phyloP scores from a whole-genome alignment of 2,113 vertebrate genomes.

The Fregetta grallaria region DNA sequence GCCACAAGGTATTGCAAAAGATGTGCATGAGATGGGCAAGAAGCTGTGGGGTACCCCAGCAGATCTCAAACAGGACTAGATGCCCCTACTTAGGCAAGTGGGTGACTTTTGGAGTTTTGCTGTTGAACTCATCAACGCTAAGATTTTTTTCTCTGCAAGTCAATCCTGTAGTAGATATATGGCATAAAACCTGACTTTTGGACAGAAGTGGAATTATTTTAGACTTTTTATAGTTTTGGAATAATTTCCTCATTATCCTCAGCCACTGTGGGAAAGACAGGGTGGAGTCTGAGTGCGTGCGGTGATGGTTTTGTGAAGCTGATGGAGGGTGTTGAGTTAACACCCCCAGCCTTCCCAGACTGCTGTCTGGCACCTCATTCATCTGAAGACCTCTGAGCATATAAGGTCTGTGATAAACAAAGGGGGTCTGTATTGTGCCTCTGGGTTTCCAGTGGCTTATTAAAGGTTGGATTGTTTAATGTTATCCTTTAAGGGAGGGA shows the following conservation, averaged over 20 bases:
- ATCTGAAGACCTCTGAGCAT: slow-evolving; percentile 47
- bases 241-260: background rate
- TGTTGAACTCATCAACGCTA: background rate
- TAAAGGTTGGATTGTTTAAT: slow-evolving; percentile 55
- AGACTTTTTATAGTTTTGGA: background rate
- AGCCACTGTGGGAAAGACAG: background rate
- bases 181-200: background rate
- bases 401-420: slow-evolving; percentile 51
- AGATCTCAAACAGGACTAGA: background rate
- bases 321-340: slow-evolving; percentile 45
- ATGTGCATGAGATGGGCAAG: background rate
- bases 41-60: background rate
- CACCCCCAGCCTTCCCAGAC: background rate
- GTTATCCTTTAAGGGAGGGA: slow-evolving; percentile 29
- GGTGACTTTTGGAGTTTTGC: background rate
- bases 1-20: background rate
- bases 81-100: background rate
- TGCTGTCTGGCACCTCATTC: slow-evolving; percentile 59
- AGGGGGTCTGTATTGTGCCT: slow-evolving; percentile 32
- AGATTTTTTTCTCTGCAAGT: background rate
- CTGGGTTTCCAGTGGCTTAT: slow-evolving; percentile 44
- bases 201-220: background rate
- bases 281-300: background rate
- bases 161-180: background rate
- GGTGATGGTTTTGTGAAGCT: slow-evolving; percentile 11